Evolutionary conservation across 2,113 vertebrate species (phyloP), one percentile per base, ranked within the genome.

Genomic region (Apeltes quadracus): DNA sequence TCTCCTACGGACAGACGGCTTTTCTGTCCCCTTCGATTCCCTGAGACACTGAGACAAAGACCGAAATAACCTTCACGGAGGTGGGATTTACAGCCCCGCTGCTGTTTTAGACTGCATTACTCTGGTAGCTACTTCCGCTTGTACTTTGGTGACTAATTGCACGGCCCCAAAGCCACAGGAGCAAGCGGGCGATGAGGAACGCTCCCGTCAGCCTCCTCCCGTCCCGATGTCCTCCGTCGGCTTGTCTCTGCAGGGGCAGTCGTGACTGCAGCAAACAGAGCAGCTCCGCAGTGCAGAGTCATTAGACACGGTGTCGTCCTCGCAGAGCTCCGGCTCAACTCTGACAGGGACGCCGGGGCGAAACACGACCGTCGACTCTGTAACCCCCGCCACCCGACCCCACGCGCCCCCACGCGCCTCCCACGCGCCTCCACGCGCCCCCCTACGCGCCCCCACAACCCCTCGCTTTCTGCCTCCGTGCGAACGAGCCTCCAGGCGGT

Each of bases 211-310:
- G 86, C 72, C 58, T 2, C 73, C 68, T 77, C 34, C 64, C 59
- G 76, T 66, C 79, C 69, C 34, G 67, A 80, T 71, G 80, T 78
- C 87, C 84, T 87, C 82, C 72, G 78, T 71, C 59, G 72, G 74
- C 61, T 51, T 79, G 82, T 79, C 75, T 79, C 82, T 85, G 81
- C 39, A 62, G 84, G n/a, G 87, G 38, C 83, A 71, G 90, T 89
- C 86, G 84, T 89, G 89, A 91, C 89, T 91, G 89, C 89, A 80
- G 84, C 83, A 87, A 85, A 86, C 81, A 61, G 72, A 71, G 81
- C 75, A 15, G 69, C 75, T 84, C 79, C 84, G 85, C 87, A 84
- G 43, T 85, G 82, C 84, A 83, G 75, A 22, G 72, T 59, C 67
- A 83, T 81, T 58, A 73, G 70, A 82, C 73, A 61, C 62, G 20